Evolutionary conservation across 2,113 vertebrate species (phyloP).

Genomic region (Colinus virginianus): DNA sequence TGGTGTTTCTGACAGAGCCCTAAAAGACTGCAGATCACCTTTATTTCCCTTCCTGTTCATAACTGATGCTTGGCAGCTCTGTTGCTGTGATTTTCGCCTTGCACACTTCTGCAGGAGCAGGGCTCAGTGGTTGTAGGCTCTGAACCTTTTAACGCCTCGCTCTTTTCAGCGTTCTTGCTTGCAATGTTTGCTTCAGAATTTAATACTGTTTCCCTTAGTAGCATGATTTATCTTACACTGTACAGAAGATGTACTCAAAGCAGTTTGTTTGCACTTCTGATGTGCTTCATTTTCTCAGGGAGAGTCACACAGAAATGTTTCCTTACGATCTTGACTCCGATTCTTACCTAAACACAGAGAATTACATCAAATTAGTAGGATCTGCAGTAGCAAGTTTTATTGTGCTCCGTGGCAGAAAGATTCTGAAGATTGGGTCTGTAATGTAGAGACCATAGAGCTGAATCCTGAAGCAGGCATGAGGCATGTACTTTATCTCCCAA

Average conservation of each 20-base stretch:
- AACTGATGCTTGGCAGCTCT: not conserved
- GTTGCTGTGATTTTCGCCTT: not conserved
- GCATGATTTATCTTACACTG: not conserved
- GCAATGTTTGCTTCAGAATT: not conserved
- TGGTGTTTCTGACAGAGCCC: constrained; percentile 3
- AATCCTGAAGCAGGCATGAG: constrained; percentile 40
- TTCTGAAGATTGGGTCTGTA: not conserved
- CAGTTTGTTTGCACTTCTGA: not conserved
- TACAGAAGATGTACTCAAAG: not conserved
- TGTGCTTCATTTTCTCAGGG: not conserved
- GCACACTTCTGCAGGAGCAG: not conserved
- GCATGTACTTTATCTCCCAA: constrained; percentile 36
- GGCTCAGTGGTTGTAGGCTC: not conserved
- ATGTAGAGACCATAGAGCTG: not conserved
- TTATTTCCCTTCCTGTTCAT: not conserved
- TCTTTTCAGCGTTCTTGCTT: constrained; percentile 10
- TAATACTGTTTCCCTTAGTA: not conserved
- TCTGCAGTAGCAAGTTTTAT: constrained; percentile 7
- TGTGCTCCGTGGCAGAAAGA: not conserved
- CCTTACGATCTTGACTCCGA: not conserved
- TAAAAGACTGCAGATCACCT: not conserved
- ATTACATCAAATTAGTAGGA: constrained; percentile 19
- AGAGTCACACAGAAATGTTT: not conserved
- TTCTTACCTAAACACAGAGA: not conserved
- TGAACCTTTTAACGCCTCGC: constrained; percentile 9